Percentiles rank a stretch among this genome's conserved stretches.
phyloP scores from a whole-genome alignment of 2,113 vertebrate genomes.

The Spheniscus mendiculus region DNA sequence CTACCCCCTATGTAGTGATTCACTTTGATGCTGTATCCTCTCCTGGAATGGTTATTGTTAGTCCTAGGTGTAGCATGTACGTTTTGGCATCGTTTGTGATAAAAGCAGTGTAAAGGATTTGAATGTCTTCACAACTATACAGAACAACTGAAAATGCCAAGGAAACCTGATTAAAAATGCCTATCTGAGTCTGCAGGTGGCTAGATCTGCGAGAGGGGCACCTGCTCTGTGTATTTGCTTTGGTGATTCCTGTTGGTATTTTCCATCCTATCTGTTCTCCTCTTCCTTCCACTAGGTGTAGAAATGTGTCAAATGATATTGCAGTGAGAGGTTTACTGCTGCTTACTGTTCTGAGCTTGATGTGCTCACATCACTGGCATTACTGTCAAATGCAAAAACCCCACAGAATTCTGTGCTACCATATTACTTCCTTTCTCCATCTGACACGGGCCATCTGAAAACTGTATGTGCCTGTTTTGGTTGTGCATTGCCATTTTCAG shows the following conservation, averaged over 20 bases:
- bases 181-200: neutral
- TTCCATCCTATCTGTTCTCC: neutral
- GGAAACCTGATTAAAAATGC: neutral
- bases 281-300: conserved; percentile 42
- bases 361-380: neutral
- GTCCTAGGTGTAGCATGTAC: neutral
- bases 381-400: neutral
- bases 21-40: neutral
- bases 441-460: neutral
- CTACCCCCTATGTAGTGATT: neutral
- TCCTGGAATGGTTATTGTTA: neutral
- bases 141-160: neutral
- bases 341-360: neutral
- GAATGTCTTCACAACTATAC: neutral
- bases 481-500: conserved; percentile 55
- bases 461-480: conserved; percentile 5
- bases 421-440: neutral
- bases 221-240: neutral
- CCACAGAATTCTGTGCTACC: neutral
- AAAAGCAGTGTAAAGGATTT: neutral
- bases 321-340: neutral
- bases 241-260: neutral
- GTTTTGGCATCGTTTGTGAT: neutral
- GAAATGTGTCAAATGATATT: neutral
- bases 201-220: neutral